phyloP scores from a whole-genome alignment of 1,140 invertebrate species.

The Drosophila orosa region DNA sequence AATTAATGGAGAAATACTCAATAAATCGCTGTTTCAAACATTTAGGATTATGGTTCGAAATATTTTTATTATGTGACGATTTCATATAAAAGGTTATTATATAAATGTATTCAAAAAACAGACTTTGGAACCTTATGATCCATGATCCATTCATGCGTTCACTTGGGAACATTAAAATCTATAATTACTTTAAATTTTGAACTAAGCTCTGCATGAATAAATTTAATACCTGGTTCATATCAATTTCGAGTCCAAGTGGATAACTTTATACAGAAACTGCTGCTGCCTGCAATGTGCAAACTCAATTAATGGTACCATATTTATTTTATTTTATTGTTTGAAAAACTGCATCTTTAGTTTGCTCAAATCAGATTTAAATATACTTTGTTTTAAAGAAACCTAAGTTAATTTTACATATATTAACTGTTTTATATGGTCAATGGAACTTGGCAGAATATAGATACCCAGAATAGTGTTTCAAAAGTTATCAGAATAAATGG shows the following conservation, averaged over 20 bases:
- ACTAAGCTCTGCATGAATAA: background rate
- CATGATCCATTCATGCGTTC: background rate
- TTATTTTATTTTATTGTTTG: too few relatives aligned
- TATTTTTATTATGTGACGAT: background rate
- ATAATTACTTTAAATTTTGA: background rate
- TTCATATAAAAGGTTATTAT: background rate
- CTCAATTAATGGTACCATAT: too few relatives aligned
- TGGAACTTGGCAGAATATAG: too few relatives aligned
- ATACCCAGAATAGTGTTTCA: too few relatives aligned
- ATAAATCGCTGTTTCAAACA: background rate
- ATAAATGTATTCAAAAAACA: background rate
- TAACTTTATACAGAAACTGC: background rate
- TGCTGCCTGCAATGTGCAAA: too few relatives aligned
- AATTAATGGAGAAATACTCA: background rate
- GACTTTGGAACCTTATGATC: background rate
- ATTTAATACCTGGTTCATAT: background rate
- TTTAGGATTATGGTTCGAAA: background rate
- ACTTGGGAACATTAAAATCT: background rate
- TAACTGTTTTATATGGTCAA: too few relatives aligned
- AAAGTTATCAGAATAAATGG: too few relatives aligned
- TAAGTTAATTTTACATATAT: too few relatives aligned
- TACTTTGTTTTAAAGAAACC: too few relatives aligned
- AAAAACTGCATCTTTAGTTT: too few relatives aligned
- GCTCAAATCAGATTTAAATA: too few relatives aligned
- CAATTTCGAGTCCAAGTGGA: background rate